Percentiles rank a stretch among this genome's conserved stretches.
These are phyloP conservation scores for Chondrilla cf. caribensis DNA, from an alignment of 37 sponge, comb jelly and placozoan species.

Conservation along the genomic window DNA sequence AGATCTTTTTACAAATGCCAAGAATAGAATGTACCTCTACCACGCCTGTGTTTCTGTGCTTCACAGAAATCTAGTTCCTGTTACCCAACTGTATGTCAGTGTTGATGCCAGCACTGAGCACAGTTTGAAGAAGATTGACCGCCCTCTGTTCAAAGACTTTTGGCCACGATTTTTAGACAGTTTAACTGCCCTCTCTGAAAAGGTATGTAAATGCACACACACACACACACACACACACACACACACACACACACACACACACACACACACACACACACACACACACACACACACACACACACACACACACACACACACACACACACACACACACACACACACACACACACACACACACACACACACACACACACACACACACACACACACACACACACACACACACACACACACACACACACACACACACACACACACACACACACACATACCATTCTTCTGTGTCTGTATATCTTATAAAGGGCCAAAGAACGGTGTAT, in stretches of 20 bases:
- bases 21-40: no score
- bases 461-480: background rate
- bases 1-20: no score
- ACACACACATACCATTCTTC: background rate
- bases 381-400: background rate
- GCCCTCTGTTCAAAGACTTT: conserved; percentile 91
- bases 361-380: background rate
- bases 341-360: conserved; percentile 5
- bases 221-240: background rate
- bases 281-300: background rate
- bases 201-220: conserved; percentile 37
- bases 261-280: background rate
- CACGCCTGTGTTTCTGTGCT: no score
- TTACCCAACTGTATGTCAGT: conserved; percentile 96
- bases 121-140: conserved; percentile 89
- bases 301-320: background rate
- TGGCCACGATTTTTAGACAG: conserved; percentile 87
- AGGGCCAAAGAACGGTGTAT: conserved; percentile 96
- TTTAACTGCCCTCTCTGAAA: conserved; percentile 71
- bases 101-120: conserved; percentile 93
- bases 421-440: background rate
- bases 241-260: background rate
- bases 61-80: conserved; percentile 76
- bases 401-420: conserved; percentile 1
- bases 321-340: background rate